Percentiles rank a stretch among this genome's conserved stretches.
Evolutionary conservation across 2,113 vertebrate genomes (phyloP).

Genomic region (Tachuris rubrigastra): DNA sequence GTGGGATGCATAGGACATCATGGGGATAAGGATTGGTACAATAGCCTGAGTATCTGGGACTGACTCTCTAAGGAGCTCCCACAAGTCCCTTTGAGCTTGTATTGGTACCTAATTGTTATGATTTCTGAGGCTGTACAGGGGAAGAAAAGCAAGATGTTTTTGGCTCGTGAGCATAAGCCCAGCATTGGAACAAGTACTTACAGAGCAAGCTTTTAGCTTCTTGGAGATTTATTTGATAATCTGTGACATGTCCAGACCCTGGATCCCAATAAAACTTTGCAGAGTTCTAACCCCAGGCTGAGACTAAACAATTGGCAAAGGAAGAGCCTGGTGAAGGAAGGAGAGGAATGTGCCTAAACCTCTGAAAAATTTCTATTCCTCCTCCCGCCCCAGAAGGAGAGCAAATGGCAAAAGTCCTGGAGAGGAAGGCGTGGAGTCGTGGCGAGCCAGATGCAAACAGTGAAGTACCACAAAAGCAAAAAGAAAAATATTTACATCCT

Average conservation of each 20-base stretch:
- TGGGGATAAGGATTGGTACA: neutral
- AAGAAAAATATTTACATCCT: conserved; percentile 67
- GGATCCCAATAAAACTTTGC: conserved; percentile 23
- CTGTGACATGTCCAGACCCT: conserved; percentile 32
- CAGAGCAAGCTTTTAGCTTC: conserved; percentile 16
- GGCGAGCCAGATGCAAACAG: conserved; percentile 62
- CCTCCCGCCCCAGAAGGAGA: conserved; percentile 32
- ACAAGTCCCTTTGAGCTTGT: neutral
- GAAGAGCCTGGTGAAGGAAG: conserved; percentile 35
- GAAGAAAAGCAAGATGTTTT: conserved; percentile 1
- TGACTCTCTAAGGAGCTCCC: neutral
- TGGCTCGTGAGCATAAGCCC: neutral
- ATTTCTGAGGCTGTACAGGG: neutral
- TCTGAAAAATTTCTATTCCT: conserved; percentile 61
- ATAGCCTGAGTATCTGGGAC: neutral
- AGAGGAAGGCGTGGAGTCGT: conserved; percentile 35
- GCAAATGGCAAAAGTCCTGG: conserved; percentile 56
- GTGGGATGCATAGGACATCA: neutral
- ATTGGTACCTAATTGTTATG: neutral
- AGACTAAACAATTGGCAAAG: conserved; percentile 51
- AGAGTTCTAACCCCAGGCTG: conserved; percentile 13
- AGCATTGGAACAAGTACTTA: neutral
- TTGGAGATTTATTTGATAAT: conserved; percentile 49
- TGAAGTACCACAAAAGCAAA: conserved; percentile 52
- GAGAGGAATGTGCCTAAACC: conserved; percentile 55